Evolutionary conservation across 2,113 vertebrate genomes (phyloP).

Genomic region (Pipra filicauda): DNA sequence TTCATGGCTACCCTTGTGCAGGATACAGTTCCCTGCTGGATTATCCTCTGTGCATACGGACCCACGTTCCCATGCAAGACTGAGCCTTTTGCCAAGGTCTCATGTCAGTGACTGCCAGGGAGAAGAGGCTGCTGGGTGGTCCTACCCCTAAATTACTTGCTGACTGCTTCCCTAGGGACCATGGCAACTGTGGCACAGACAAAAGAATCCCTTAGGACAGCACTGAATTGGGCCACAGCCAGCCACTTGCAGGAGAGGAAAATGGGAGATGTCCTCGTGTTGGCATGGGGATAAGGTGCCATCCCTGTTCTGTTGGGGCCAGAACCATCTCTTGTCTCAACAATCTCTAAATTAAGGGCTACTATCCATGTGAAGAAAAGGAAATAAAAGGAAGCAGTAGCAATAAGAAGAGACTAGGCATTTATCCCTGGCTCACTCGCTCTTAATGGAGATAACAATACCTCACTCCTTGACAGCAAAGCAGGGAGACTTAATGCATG

Average conservation of each 20-base stretch:
- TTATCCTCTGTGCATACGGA: not conserved
- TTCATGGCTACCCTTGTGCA: not conserved
- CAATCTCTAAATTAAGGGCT: not conserved
- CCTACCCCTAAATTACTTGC: conserved; percentile 21
- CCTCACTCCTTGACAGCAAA: conserved; percentile 48
- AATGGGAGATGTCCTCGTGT: not conserved
- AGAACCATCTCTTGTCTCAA: not conserved
- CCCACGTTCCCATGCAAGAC: accelerated
- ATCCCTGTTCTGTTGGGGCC: not conserved
- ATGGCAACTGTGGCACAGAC: conserved; percentile 6
- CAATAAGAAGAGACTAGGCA: not conserved
- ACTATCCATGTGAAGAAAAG: not conserved
- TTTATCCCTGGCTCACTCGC: conserved; percentile 40
- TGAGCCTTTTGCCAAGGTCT: not conserved
- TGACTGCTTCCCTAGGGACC: conserved; percentile 1
- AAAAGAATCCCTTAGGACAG: not conserved
- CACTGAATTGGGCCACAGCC: not conserved
- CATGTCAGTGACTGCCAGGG: not conserved
- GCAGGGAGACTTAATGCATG: conserved; percentile 18
- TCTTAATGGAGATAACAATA: conserved; percentile 57
- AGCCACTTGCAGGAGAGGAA: not conserved
- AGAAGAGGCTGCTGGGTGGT: conserved; percentile 32
- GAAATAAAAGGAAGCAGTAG: not conserved
- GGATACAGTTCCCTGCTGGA: not conserved
- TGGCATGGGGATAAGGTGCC: not conserved